phyloP scores from a whole-genome alignment of 2,797 vertebrate genomes.

The Phoebastria nigripes region DNA sequence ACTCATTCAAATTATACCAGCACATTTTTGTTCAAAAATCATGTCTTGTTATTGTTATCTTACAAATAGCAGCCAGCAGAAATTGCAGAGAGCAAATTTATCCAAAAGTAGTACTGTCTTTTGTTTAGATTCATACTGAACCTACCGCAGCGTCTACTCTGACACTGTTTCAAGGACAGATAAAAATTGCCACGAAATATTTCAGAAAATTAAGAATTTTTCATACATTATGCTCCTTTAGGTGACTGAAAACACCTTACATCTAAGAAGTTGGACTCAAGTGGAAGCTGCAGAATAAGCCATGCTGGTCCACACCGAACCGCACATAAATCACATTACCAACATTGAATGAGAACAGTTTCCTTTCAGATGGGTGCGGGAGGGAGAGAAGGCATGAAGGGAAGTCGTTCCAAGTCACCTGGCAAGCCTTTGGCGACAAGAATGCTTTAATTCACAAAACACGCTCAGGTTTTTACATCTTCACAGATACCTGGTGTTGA shows the following conservation, averaged over 20 bases:
- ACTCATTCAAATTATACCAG: not conserved
- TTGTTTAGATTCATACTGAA: not conserved
- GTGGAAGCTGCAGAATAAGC: not conserved
- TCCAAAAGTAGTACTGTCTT: not conserved
- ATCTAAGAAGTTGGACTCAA: not conserved
- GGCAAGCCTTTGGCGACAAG: not conserved
- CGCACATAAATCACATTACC: rapidly evolving
- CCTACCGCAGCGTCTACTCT: not conserved
- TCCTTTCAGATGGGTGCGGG: not conserved
- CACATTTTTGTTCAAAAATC: not conserved
- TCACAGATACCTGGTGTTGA: not conserved
- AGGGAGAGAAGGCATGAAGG: not conserved
- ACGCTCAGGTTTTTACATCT: not conserved
- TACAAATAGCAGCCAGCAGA: not conserved
- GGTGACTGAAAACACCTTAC: not conserved
- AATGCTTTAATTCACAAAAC: not conserved
- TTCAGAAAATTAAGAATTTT: not conserved
- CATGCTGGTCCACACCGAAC: not conserved
- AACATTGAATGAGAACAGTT: not conserved
- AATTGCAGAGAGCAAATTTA: not conserved
- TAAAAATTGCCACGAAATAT: not conserved
- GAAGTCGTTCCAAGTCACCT: not conserved
- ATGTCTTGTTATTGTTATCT: slow-evolving; percentile 3
- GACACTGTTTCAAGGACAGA: not conserved
- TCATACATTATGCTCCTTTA: not conserved